phyloP scores from a whole-genome alignment of 1,140 invertebrate species.

The Drosophila mauritiana region DNA sequence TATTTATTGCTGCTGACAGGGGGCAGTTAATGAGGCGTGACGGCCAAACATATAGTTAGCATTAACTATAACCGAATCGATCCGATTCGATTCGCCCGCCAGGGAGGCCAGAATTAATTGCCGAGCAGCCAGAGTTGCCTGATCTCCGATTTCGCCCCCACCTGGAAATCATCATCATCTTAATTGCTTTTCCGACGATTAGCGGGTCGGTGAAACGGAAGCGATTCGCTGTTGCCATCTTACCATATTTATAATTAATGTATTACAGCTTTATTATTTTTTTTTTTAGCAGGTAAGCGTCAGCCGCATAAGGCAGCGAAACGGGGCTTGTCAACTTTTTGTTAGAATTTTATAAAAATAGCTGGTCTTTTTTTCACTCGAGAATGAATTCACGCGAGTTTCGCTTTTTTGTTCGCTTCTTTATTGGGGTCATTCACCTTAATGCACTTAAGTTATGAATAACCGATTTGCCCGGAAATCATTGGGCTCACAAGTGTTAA shows the following conservation, averaged over 20 bases:
- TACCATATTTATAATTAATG: slow-evolving; percentile 20
- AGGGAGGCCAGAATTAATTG: slow-evolving; percentile 27
- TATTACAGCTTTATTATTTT: slow-evolving; percentile 10
- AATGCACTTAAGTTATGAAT: neutral
- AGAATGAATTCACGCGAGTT: neutral
- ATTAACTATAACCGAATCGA: slow-evolving; percentile 26
- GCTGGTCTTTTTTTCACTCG: neutral
- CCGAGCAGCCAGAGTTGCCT: slow-evolving; percentile 12
- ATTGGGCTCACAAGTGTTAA: neutral
- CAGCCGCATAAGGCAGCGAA: neutral
- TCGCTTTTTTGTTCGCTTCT: neutral
- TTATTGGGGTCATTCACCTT: neutral
- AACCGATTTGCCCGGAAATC: neutral
- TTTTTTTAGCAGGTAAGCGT: neutral
- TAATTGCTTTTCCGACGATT: slow-evolving; percentile 38
- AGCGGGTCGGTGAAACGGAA: slow-evolving; percentile 31
- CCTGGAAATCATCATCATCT: slow-evolving; percentile 25
- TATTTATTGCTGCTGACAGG: slow-evolving; percentile 22
- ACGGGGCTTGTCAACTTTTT: slow-evolving; percentile 7
- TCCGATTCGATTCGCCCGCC: neutral
- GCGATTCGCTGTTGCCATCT: slow-evolving; percentile 18
- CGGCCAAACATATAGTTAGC: slow-evolving; percentile 46
- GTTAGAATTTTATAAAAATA: neutral
- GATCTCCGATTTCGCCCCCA: slow-evolving; percentile 7
- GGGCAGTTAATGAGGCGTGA: slow-evolving; percentile 42